phyloP scores from a whole-genome alignment of 2,797 vertebrate genomes.

The Xenops minutus region DNA sequence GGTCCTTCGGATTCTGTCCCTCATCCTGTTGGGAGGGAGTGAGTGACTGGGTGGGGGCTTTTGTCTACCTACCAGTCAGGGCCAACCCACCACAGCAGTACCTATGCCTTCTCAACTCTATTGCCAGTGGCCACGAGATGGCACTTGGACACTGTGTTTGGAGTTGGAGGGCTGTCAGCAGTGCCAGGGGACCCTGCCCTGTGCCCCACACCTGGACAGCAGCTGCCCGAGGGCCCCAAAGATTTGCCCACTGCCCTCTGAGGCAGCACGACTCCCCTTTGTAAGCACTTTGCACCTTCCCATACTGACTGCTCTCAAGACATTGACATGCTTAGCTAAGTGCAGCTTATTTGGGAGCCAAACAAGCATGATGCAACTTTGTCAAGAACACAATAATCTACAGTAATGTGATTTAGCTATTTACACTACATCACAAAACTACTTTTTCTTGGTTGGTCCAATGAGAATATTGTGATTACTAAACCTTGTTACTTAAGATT shows the following conservation, averaged over 20 bases:
- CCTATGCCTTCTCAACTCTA: accelerated
- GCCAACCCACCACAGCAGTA: neutral
- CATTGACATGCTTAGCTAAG: neutral
- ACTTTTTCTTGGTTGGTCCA: neutral
- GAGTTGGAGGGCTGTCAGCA: neutral
- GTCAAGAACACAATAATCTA: neutral
- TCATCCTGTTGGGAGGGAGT: accelerated
- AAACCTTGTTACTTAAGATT: neutral
- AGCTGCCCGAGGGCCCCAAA: neutral
- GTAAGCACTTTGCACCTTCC: neutral
- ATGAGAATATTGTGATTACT: neutral
- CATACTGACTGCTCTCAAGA: neutral
- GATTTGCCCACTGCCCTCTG: accelerated
- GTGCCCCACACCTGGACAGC: neutral
- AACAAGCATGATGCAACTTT: neutral
- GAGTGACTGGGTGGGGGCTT: neutral
- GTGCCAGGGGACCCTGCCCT: neutral
- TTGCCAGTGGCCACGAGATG: constrained; percentile 57
- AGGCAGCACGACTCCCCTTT: neutral
- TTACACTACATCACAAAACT: neutral
- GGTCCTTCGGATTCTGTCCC: neutral
- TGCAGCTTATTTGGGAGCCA: neutral
- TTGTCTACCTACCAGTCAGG: neutral
- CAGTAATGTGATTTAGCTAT: neutral
- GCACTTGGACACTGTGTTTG: neutral